phyloP scores from a whole-genome alignment of 2,113 vertebrate species.

The Nothocercus julius region DNA sequence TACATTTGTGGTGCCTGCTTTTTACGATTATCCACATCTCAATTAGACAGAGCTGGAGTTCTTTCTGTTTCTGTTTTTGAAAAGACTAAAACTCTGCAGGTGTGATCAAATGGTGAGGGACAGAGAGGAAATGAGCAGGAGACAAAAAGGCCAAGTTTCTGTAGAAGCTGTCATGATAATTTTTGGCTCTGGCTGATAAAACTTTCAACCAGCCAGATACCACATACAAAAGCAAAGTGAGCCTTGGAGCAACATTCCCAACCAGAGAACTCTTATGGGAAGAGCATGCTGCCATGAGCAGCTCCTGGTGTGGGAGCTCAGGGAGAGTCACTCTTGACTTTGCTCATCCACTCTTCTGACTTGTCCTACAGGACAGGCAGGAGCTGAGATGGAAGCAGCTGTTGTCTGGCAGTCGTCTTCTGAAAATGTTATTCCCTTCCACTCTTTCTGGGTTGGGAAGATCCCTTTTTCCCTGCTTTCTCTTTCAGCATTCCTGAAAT shows the following conservation, averaged over 20 bases:
- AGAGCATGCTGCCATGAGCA: neutral
- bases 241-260: neutral
- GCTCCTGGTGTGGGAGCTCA: neutral
- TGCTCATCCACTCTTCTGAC: neutral
- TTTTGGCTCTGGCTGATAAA: constrained; percentile 48
- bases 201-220: constrained; percentile 51
- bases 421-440: neutral
- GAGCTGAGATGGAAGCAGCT: neutral
- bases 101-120: constrained; percentile 53
- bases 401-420: neutral
- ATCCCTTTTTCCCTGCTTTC: neutral
- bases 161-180: constrained; percentile 59
- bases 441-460: neutral
- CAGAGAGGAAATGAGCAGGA: constrained; percentile 45
- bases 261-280: neutral
- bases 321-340: neutral
- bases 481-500: neutral
- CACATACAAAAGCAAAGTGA: neutral
- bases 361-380: neutral
- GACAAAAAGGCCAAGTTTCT: constrained; percentile 18
- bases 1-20: neutral
- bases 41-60: constrained; percentile 42
- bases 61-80: constrained; percentile 65
- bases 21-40: constrained; percentile 42
- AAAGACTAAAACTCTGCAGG: constrained; percentile 34